Evolutionary conservation across 1,140 invertebrate genomes (phyloP), one percentile per base, ranked within the genome.

Genomic region (Palaemon carinicauda): DNA sequence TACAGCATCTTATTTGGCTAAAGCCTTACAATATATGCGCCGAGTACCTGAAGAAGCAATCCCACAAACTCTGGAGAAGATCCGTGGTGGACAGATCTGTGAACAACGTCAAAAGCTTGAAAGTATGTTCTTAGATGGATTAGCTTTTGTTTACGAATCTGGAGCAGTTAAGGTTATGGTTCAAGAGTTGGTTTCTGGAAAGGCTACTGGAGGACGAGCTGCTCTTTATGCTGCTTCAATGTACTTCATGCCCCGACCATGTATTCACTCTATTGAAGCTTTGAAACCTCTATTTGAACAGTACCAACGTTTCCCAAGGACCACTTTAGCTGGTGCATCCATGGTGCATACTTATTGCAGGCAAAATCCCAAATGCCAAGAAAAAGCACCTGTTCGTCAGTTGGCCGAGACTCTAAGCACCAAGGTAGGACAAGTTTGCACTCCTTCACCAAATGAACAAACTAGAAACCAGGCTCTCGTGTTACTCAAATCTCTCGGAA

Each of bases 121-220:
- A 17, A 69, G 65, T 21, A 27, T 69, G 24, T 69, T 69, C 65
- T 69, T 69, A 31, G 65, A 69, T 17, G 65, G 24, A 69, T 10
- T 69, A 27, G 65, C 65, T 29, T 69, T 69, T 31, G 24, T 69
- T 17, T 31, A 69, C 15, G 65, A 69, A 31, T 69, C 65, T 24
- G 65, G 65, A 27, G 65, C 65, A 69, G 65, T 69, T 15, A 69
- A 69, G 65, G 65, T 69, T 31, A 69, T 69, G 65, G 65, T 69
- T 2, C 21, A 69, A 27, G 65, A 69, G 29, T 27, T 69, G 12
- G 5, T n/a, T 14, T 27, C 24, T 69, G 65, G 65, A 27, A 17
- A 31, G 24, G 65, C 65, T 27, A 69, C 65, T 27, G 65, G 65
- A n/a, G 65, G 65, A n/a, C 65, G 65, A 15, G 24, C 29, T 12